Evolutionary conservation across 2,888 invertebrate genomes (phyloP), one percentile per base, ranked within the genome.

Genomic region (Rhodophaea formosa): DNA sequence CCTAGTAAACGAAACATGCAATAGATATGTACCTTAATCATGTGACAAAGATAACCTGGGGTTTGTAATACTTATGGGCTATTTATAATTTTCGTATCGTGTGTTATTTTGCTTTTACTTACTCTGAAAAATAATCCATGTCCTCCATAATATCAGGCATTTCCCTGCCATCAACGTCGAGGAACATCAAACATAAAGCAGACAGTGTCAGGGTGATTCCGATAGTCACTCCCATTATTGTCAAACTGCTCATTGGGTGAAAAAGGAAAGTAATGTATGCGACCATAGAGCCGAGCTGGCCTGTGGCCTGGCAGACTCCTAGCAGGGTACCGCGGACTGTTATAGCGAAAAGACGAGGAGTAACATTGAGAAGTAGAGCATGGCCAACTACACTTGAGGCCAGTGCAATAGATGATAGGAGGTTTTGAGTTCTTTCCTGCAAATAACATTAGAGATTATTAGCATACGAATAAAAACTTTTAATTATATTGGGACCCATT

Each of bases 51-150:
- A n/a, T n/a, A n/a, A n/a, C n/a, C n/a, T n/a, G n/a, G n/a, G n/a
- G n/a, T n/a, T n/a, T n/a, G n/a, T n/a, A n/a, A n/a, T n/a, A n/a
- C n/a, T n/a, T n/a, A n/a, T n/a, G n/a, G n/a, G n/a, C n/a, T n/a
- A n/a, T n/a, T n/a, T n/a, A n/a, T n/a, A n/a, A n/a, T n/a, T n/a
- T n/a, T n/a, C n/a, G n/a, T n/a, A n/a, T n/a, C n/a, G n/a, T n/a
- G n/a, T n/a, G n/a, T n/a, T n/a, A n/a, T n/a, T n/a, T n/a, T 23
- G 23, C 23, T 5, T 23, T 23, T 44, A 67, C 80, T 74, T 71
- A 90, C 89, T 88, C 88, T 30, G 80, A 80, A 71, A 82, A 90
- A 67, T 86, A 88, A 69, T 89, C 89, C 90, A 89, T 89, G 62
- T 90, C 89, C 53, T 77, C 79, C 51, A 88, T 68, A 23, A 85